Percentiles rank a stretch among this genome's conserved stretches.
These are phyloP conservation scores for Monopis laevigella DNA, from an alignment of 2,888 invertebrate species.

Conservation along the genomic window DNA sequence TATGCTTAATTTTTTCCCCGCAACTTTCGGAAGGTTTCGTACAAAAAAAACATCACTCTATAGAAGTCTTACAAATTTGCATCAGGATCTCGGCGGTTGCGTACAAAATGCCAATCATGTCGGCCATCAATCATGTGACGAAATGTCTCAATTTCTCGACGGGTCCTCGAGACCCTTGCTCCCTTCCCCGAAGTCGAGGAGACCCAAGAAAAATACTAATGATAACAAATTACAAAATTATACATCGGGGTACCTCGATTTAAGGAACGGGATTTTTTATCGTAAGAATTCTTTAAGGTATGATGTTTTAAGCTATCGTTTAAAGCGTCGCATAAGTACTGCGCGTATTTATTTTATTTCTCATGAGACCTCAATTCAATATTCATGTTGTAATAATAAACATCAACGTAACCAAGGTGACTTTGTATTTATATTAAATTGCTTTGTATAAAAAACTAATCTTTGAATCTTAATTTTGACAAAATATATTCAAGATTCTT, in stretches of 20 bases:
- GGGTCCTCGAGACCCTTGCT: slow-evolving; percentile 23
- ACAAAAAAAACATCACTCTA: slow-evolving; percentile 29
- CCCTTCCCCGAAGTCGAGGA: slow-evolving; percentile 21
- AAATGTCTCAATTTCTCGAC: slow-evolving; percentile 55
- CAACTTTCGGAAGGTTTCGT: slow-evolving; percentile 27
- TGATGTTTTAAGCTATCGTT: too few species aligned
- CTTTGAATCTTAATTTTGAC: too few species aligned
- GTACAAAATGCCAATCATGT: slow-evolving; percentile 49
- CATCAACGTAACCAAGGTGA: too few species aligned
- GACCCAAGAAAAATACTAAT: slow-evolving; percentile 47
- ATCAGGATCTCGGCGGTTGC: slow-evolving; percentile 34
- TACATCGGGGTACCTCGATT: slow-evolving; percentile 25
- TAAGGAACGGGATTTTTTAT: too few species aligned
- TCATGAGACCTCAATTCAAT: too few species aligned
- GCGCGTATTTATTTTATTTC: too few species aligned
- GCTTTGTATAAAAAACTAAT: too few species aligned
- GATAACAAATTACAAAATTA: slow-evolving; percentile 59
- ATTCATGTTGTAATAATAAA: too few species aligned
- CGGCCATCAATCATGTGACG: slow-evolving; percentile 55
- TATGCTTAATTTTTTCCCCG: slow-evolving; percentile 25
- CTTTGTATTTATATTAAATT: too few species aligned
- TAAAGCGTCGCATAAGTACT: too few species aligned
- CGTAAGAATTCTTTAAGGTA: too few species aligned
- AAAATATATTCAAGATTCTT: too few species aligned
- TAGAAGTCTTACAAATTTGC: slow-evolving; percentile 30